Conservation (phyloP, 2,797 vertebrate genomes). For the Silurus lanzhouensis region DNA sequence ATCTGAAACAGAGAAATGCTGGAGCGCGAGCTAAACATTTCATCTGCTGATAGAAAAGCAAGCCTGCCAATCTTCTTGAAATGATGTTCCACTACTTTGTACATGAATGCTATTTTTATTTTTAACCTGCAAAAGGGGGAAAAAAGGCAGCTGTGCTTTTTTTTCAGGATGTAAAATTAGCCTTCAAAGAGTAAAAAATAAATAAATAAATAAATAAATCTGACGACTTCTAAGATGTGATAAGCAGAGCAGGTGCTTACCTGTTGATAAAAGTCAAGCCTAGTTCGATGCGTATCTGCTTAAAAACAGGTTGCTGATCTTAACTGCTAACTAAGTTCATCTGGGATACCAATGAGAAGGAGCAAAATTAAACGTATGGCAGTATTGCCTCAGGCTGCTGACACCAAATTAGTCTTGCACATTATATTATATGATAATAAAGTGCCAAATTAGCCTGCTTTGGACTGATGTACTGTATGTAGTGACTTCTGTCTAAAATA, state of each 20-base stretch:
- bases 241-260: conserved; percentile 49
- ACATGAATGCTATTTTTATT: not conserved
- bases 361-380: conserved; percentile 18
- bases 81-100: conserved; percentile 4
- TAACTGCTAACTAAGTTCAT: conserved; percentile 36
- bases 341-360: conserved; percentile 36
- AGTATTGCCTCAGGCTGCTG: conserved; percentile 11
- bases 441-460: conserved; percentile 2
- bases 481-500: not conserved
- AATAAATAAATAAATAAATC: not conserved
- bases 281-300: conserved; percentile 39
- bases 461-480: not conserved
- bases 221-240: not conserved
- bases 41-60: conserved; percentile 32
- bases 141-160: not conserved
- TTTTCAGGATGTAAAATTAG: conserved; percentile 21
- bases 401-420: not conserved
- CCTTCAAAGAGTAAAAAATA: conserved; percentile 39
- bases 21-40: conserved; percentile 12
- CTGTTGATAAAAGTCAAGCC: conserved; percentile 38
- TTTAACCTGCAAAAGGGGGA: not conserved
- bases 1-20: not conserved
- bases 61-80: not conserved
- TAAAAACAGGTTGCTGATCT: conserved; percentile 19
- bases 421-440: conserved; percentile 25